Conservation (phyloP, 2,888 invertebrate genomes). For the Thalpophila matura region DNA sequence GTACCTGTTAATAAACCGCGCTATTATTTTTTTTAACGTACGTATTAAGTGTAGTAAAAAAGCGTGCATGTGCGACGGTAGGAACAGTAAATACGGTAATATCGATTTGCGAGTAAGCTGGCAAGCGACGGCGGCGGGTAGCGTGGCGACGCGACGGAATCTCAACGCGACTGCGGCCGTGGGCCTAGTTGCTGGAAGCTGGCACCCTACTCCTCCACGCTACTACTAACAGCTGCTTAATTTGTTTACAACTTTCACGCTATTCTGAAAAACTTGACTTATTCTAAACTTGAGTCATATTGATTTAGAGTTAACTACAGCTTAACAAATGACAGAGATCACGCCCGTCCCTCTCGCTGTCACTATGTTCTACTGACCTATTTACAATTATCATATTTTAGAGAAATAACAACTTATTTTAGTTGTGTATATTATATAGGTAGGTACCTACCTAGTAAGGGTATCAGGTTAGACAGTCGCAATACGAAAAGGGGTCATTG, state of each 20-base stretch:
- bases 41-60: constrained; percentile 71
- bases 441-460: no score
- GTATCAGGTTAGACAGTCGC: no score
- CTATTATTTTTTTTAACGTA: constrained; percentile 71
- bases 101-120: constrained; percentile 78
- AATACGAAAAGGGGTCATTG: no score
- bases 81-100: constrained; percentile 70
- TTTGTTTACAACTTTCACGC: constrained; percentile 52
- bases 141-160: constrained; percentile 81
- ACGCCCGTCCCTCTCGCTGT: constrained; percentile 12
- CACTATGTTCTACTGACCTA: constrained; percentile 74
- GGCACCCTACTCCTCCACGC: constrained; percentile 57
- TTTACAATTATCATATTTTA: constrained; percentile 53
- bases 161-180: constrained; percentile 82
- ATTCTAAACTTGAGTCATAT: constrained; percentile 5
- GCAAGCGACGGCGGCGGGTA: constrained; percentile 69
- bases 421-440: no score
- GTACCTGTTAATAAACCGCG: constrained; percentile 54
- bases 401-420: constrained; percentile 1
- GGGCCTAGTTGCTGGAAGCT: constrained; percentile 73
- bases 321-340: constrained; percentile 31
- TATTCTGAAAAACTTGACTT: constrained; percentile 18
- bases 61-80: constrained; percentile 69
- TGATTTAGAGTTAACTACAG: constrained; percentile 19
- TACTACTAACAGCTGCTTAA: constrained; percentile 33